Evolutionary conservation across 2,113 vertebrate genomes (phyloP), one percentile per base, ranked within the genome.

Genomic region (Ictidomys tridecemlineatus): DNA sequence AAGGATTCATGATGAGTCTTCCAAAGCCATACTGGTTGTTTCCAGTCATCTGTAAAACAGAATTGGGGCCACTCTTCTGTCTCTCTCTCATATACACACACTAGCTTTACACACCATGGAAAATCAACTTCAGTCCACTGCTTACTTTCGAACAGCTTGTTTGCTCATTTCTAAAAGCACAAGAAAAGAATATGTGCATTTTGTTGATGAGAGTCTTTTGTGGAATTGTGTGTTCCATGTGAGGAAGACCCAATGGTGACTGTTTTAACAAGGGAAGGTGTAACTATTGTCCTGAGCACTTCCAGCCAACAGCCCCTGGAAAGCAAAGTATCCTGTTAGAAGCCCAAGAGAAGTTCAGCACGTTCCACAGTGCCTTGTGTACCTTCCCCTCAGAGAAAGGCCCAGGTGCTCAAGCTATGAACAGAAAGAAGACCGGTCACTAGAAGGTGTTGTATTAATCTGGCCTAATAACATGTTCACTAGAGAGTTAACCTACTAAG

Each of bases 341-440:
- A 92, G 16, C 7, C 3, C 78, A 6, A 67, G 6, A 74, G 58
- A 61, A 67, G 42, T 65, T 79, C n/a, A 58, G 8, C 32, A 32
- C 0, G 0, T 3, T 30, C 70, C 61, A 37, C 17, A 34, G 20
- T 30, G 39, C 53, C 82, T 42, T 9, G 11, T 56, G 17, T 39
- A 70, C 34, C 69, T 90, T 76, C 76, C 39, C 17, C 69, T 69
- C 5, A 67, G 39, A 48, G 58, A 91, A 80, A 84, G 30, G 5
- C n/a, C 79, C 12, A 32, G 17, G 48, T 6, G 42, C 22, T 80
- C 18, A 48, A 61, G 45, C 30, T 92, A 16, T 65, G 39, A 20
- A 34, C 73, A 74, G 32, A 61, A 67, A 89, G 80, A 91, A 88
- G 85, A 80, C 42, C 28, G 72, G 4, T 73, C 22, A 20, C 45